Percentiles rank a stretch among this genome's conserved stretches.
Evolutionary conservation across 2,113 vertebrate species (phyloP).

Genomic region (Ceyx melanurus): DNA sequence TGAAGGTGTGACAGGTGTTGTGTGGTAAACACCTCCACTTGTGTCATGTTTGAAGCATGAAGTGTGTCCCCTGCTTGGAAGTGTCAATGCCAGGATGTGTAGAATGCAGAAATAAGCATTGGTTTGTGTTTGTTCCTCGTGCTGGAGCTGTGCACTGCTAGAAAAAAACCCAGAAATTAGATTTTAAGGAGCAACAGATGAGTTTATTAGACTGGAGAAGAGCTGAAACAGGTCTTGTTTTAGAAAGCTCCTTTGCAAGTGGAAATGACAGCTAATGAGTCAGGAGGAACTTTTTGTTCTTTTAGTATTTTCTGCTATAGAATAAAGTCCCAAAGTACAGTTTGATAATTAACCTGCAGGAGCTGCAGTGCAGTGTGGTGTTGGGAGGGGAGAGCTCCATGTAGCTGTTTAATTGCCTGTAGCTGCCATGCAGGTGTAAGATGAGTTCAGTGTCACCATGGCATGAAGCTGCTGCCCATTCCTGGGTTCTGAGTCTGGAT

Average conservation of each 20-base stretch:
- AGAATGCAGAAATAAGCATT: not conserved
- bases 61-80: not conserved
- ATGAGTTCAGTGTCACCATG: not conserved
- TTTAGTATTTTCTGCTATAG: not conserved
- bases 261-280: not conserved
- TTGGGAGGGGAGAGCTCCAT: rapidly evolving
- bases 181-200: not conserved
- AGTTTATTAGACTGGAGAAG: not conserved
- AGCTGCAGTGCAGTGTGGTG: not conserved
- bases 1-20: not conserved
- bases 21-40: not conserved
- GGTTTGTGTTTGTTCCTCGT: not conserved
- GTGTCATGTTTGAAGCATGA: not conserved
- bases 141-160: not conserved
- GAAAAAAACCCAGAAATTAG: not conserved
- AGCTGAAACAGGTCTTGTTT: not conserved
- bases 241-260: not conserved
- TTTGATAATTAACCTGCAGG: not conserved
- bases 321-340: not conserved
- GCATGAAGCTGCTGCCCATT: not conserved
- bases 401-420: not conserved
- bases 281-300: not conserved
- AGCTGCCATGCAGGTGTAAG: not conserved
- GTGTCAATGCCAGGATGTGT: not conserved
- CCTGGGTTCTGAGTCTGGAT: not conserved